Evolutionary conservation across 2,113 vertebrate species (phyloP).

Genomic region (Trichechus manatus): DNA sequence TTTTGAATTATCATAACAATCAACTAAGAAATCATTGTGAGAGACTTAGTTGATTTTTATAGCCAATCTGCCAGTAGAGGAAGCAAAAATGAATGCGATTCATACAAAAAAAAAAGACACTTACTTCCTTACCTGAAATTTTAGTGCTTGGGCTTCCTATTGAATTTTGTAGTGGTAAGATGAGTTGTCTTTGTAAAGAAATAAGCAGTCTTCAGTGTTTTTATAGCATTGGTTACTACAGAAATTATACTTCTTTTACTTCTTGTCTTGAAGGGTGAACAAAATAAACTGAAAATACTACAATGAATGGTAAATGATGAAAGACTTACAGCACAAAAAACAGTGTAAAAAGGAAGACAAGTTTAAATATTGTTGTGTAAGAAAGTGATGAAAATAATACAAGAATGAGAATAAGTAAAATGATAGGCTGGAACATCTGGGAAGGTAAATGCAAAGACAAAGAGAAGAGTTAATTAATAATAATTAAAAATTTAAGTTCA

Average conservation of each 20-base stretch:
- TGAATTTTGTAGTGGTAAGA: constrained; percentile 73
- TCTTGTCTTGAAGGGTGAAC: constrained; percentile 94
- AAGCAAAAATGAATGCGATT: constrained; percentile 30
- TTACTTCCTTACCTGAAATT: constrained; percentile 87
- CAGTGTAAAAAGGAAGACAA: constrained; percentile 97
- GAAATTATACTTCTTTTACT: constrained; percentile 93
- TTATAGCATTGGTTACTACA: constrained; percentile 90
- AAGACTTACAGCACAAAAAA: constrained; percentile 98
- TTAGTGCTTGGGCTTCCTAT: constrained; percentile 71
- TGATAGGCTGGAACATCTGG: constrained; percentile 99
- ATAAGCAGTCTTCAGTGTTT: constrained; percentile 93
- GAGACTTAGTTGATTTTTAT: neutral
- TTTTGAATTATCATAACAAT: neutral
- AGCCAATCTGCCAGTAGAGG: neutral
- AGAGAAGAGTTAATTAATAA: constrained; percentile 89
- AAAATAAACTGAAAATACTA: constrained; percentile 93
- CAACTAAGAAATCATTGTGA: constrained; percentile 16
- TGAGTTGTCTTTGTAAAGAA: constrained; percentile 83
- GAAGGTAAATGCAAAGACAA: constrained; percentile 89
- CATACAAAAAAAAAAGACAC: neutral
- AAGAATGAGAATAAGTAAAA: constrained; percentile 99
- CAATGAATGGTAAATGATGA: constrained; percentile 89
- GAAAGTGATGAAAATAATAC: constrained; percentile 99
- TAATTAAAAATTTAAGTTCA: constrained; percentile 43
- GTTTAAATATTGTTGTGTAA: constrained; percentile 99